Conservation (phyloP, 2,113 vertebrate species). For the Aix galericulata region DNA sequence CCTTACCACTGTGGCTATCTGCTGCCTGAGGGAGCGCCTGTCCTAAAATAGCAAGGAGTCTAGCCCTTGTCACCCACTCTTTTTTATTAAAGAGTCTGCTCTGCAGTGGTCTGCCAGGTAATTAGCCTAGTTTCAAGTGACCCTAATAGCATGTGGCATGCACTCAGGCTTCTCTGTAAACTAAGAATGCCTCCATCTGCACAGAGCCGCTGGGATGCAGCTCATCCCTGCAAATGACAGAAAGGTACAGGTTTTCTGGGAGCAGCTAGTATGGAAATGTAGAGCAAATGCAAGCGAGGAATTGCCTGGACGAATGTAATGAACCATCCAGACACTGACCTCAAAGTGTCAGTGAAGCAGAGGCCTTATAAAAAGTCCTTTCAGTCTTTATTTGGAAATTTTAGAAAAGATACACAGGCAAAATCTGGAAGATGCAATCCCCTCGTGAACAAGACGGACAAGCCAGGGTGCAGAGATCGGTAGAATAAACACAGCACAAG, state of each 20-base stretch:
- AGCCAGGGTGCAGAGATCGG: neutral
- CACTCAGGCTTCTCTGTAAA: neutral
- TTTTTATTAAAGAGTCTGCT: slow-evolving; percentile 43
- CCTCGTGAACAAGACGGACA: neutral
- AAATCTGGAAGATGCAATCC: neutral
- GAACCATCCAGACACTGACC: neutral
- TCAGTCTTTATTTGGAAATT: neutral
- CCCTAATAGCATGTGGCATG: neutral
- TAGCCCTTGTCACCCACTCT: neutral
- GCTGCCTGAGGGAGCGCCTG: neutral
- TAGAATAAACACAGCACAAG: neutral
- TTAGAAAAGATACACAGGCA: neutral
- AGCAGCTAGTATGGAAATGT: neutral
- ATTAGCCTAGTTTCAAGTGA: slow-evolving; percentile 44
- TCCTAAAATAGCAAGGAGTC: slow-evolving; percentile 45
- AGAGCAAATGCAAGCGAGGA: neutral
- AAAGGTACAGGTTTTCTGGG: neutral
- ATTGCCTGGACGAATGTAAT: neutral
- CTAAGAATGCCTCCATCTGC: neutral
- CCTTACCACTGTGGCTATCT: neutral
- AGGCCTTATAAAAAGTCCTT: neutral
- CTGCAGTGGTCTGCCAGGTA: neutral
- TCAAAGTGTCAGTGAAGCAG: neutral
- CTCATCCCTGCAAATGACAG: neutral
- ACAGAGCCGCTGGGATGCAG: neutral